Evolutionary conservation across 1,140 invertebrate genomes (phyloP), one percentile per base, ranked within the genome.

Genomic region (Papilio dardanus): DNA sequence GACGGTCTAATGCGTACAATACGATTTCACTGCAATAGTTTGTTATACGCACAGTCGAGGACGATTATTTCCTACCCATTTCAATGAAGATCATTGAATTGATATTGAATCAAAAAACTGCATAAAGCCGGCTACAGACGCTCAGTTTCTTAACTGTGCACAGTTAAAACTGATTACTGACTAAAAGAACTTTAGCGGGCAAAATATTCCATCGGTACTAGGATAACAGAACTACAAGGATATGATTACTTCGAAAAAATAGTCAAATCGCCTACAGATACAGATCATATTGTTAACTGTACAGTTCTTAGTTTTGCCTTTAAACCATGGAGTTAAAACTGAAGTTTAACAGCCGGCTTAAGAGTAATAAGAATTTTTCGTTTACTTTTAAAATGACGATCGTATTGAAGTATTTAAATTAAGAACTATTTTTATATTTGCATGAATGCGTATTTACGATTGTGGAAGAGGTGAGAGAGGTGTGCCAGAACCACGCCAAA

Each of bases 21-120:
- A 69, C 54, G 24, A 62, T 62, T 69, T 69, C 21, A 37, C 67
- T 40, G 35, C 67, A 40, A 69, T 37, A 40, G 12, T 69, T 21
- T 40, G 31, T 12, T 10, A 37, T 35, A 28, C 10, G 8, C 28
- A 69, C 35, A 21, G n/a, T 54, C 1, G n/a, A 46, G n/a, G 42
- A 46, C 42, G 5, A 7, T 7, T 46, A 46, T 46, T 46, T n/a
- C 42, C 42, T 46, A 19, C 42, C 42, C 42, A 46, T n/a, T 19
- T 19, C 2, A n/a, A n/a, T 46, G 42, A 46, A 46, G n/a, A 12
- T 42, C 14, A 42, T 42, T 42, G 2, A 6, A 46, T 6, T 46
- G 5, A 16, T 19, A 46, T 46, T n/a, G n/a, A 3, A 14, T 42
- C 14, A 4, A n/a, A 19, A 46, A 46, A 46, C 16, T 19, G 42